Conservation (phyloP, 2,888 invertebrate species). For the Timandra comae region DNA sequence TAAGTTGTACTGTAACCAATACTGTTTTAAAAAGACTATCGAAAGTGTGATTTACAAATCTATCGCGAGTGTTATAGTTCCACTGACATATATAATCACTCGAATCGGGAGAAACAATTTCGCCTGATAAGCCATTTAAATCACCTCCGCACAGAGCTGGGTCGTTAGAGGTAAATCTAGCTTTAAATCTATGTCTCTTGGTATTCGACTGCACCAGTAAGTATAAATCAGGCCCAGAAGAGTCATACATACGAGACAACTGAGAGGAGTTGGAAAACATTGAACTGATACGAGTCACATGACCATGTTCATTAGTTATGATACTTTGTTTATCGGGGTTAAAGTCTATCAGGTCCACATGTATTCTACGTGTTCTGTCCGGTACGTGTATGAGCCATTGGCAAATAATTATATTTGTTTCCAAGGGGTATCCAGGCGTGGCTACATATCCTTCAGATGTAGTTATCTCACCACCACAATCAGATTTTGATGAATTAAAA, state of each 20-base stretch:
- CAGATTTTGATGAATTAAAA: conserved; percentile 72
- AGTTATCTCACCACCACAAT: conserved; percentile 82
- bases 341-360: conserved; percentile 74
- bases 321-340: conserved; percentile 40
- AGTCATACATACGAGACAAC: too few species aligned
- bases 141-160: conserved; percentile 58
- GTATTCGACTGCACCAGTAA: conserved; percentile 81
- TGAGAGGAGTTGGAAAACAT: too few species aligned
- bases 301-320: too few species aligned
- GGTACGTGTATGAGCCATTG: conserved; percentile 54
- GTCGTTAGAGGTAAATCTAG: conserved; percentile 80
- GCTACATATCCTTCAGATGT: conserved; percentile 81
- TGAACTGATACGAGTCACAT: too few species aligned
- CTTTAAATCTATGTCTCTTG: conserved; percentile 84
- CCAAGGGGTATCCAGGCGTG: conserved; percentile 82
- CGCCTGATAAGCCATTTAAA: conserved; percentile 36
- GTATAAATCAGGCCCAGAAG: too few species aligned
- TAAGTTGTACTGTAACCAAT: conserved; percentile 35
- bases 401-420: conserved; percentile 47
- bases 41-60: too few species aligned
- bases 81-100: too few species aligned
- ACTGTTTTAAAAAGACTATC: too few species aligned
- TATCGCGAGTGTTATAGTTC: too few species aligned
- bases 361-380: conserved; percentile 49
- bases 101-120: conserved; percentile 40